Evolutionary conservation across 2,888 invertebrate species (phyloP), one percentile per base, ranked within the genome.

Genomic region (Calliphora vomitoria): DNA sequence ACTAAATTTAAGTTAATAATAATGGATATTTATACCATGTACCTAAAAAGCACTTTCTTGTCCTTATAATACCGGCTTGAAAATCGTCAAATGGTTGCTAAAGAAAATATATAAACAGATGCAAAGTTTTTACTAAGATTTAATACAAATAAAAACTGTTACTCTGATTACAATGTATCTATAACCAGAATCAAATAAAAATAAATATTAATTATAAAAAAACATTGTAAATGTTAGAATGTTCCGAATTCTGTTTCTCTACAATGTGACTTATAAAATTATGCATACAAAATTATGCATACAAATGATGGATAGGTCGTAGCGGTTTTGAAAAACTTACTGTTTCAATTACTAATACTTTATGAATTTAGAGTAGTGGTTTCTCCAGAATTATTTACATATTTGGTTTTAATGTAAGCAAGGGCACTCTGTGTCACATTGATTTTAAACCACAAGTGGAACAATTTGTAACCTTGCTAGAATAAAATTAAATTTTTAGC

Each of bases 51-150:
- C 84, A 79, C 68, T 85, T 86, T 82, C 89, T 85, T 86, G 84
- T 71, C 82, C 66, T 84, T 25, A 50, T n/a, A 47, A 47, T 60
- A 62, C 85, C 55, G 89, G 80, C 88, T 88, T 72, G 89, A 89
- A 90, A 90, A 90, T 89, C 88, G 90, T 90, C 76, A 88, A 86
- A 88, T 89, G 90, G 90, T 89, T 90, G 91, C 90, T 80, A 90
- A n/a, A 88, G 53, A 50, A 86, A 86, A 82, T 79, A 25, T 11
- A 50, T 8, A 76, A 71, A 82, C 53, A 53, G 74, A 84, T 75
- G 87, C 86, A 87, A 82, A 89, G 89, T 88, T 89, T 76, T 83
- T 76, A 55, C 71, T 58, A n/a, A n/a, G 8, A 47, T 8, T 25
- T 18, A n/a, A 4, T 50, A 25, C 50, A 62, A 79, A 68, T 76